Base-by-base conservation (phyloP, 1,140 invertebrate species). In the Aphaenogaster ashmeadi region DNA sequence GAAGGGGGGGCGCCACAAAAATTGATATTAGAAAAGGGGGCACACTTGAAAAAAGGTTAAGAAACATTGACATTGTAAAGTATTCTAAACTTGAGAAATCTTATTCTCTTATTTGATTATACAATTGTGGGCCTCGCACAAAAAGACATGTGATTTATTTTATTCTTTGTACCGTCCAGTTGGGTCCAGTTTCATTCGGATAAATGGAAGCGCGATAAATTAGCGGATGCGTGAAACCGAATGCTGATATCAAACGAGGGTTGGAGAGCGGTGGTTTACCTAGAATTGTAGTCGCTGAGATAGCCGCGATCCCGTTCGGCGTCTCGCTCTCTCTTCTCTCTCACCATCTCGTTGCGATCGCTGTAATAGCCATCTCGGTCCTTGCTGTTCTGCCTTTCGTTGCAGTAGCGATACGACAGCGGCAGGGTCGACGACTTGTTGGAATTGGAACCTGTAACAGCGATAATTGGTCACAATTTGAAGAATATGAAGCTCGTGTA, bases 281-380 rank as follows among this genome's bases (percentile, higher is more conserved):
- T 97, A 86, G 97, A 97, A 95, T 98, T 98, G 91, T 98, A 98
- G 95, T 98, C 98, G 90, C 98, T 98, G 52, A 98, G 96, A 95
- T 98, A 98, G 78, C 98, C 98, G 67, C 98, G 96, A 94, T 98
- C 97, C 58, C 97, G 95, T 74, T 96, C 96, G 21, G 92, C 87
- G 41, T 96, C 96, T 58, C 96, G 95, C 86, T 98, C 97, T 64
- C 97, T 94, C 72, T 96, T 95, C 90, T 97, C 97, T 69, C 98
- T 95, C 90, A 97, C 96, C 75, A 98, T 96, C 94, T 98, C 98
- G 93, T 98, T 98, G 88, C 98, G 96, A 96, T 98, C 98, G 91
- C 98, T 98, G 94, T 98, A 98, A 93, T 98, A 98, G 52, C 98
- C 98, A 92, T 98, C 97, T 18, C 97, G 96, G 84, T 97, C 97